Base-by-base conservation (phyloP, 2,888 invertebrate genomes). In the Parnassius orleans region DNA sequence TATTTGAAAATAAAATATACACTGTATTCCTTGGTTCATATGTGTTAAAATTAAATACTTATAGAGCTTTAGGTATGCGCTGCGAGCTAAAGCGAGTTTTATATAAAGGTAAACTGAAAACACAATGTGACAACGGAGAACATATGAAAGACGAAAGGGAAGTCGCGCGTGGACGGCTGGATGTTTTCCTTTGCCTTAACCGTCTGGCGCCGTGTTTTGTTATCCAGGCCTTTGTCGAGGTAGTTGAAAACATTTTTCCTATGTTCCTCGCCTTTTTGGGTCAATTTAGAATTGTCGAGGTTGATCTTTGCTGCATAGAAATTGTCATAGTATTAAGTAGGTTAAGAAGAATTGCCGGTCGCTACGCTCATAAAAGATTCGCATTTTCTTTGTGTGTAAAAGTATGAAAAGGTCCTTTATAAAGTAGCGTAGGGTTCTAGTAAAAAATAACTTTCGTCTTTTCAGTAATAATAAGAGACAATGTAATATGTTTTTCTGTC, bases 151-250 rank as follows among this genome's bases (percentile, higher is more conserved):
- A 50, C 57, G 53, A 42, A 62, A 53, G 53, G 24, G 56, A 48
- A 62, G 57, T 33, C 55, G 57, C 3, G 46, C 61, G 47, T 53
- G 57, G 61, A 61, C 42, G 43, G 48, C 48, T 33, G 33, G 41
- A 53, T 57, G 59, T 53, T 53, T 67, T 67, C 53, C 61, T 65
- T 66, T 61, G 56, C 60, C 52, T 44, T 53, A 41, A 47, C 41
- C 60, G 62, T 60, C 56, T 56, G 53, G 48, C 63, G 56, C 57
- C 59, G 3, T 57, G 59, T 53, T 64, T 61, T 61, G 57, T 51
- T 59, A 61, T 54, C 46, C 48, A 58, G 58, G 55, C 44, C 53
- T 61, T 57, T 57, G 63, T 55, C 33, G 50, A 43, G 24, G 59
- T 51, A 54, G 63, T 63, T 51, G 46, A 58, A 59, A 46, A 59